These are phyloP conservation scores for Brenthis daphne DNA, from an alignment of 2,888 invertebrate species.

Conservation along the genomic window DNA sequence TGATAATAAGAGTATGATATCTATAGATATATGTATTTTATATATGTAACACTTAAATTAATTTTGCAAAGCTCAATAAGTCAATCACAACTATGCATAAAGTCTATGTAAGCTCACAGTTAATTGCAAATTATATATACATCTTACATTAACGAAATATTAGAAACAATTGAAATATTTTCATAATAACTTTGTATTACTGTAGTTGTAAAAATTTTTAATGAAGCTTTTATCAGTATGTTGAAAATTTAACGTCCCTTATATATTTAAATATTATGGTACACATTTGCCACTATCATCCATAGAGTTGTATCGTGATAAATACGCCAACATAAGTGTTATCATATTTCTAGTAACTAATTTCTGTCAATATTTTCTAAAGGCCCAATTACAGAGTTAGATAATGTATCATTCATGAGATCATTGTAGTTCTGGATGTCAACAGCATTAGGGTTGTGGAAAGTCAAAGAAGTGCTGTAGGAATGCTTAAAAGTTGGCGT, in stretches of 20 bases:
- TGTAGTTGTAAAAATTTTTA: too few relatives aligned
- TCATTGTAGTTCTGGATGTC: constrained; percentile 35
- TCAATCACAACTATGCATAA: constrained; percentile 7
- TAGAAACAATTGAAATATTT: too few relatives aligned
- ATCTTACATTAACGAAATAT: background rate
- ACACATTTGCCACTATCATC: too few relatives aligned
- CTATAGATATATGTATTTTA: background rate
- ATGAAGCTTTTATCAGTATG: too few relatives aligned
- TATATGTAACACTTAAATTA: background rate
- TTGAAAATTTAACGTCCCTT: too few relatives aligned
- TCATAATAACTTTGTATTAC: too few relatives aligned
- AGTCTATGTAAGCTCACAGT: constrained; percentile 11
- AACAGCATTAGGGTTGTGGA: constrained; percentile 19
- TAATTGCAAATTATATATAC: constrained; percentile 8
- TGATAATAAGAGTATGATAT: too few relatives aligned
- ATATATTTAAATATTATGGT: too few relatives aligned
- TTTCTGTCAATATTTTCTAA: constrained; percentile 3
- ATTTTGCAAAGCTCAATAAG: constrained; percentile 1
- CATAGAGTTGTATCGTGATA: too few relatives aligned
- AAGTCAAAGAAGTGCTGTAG: constrained; percentile 18
- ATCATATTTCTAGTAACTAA: background rate
- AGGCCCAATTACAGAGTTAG: constrained; percentile 16
- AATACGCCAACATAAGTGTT: too few relatives aligned
- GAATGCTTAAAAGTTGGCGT: constrained; percentile 8
- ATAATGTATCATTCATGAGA: constrained; percentile 27